Evolutionary conservation across 2,113 vertebrate genomes (phyloP).

Genomic region (Pleuronectes platessa): DNA sequence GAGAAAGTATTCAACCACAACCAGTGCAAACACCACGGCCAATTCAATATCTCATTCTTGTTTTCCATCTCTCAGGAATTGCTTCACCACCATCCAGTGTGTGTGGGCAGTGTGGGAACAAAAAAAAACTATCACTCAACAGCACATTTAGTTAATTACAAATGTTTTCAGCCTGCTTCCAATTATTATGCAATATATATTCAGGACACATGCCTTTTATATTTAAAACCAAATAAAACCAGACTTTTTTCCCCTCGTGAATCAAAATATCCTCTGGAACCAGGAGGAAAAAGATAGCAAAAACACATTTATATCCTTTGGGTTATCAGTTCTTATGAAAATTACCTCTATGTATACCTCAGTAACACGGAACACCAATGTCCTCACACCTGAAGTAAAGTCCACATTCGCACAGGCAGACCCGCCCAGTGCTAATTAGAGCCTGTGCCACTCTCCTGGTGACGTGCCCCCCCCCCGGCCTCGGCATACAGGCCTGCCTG

Average conservation of each 20-base stretch:
- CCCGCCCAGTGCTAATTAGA: slow-evolving; percentile 48
- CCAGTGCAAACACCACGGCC: background rate
- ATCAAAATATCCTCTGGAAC: background rate
- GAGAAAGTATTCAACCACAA: background rate
- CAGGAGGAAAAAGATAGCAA: background rate
- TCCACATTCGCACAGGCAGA: slow-evolving; percentile 46
- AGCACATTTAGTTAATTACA: background rate
- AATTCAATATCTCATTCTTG: background rate
- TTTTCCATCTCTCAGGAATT: background rate
- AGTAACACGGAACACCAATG: slow-evolving; percentile 26
- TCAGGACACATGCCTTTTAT: background rate
- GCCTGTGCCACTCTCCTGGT: slow-evolving; percentile 32
- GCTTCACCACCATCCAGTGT: background rate
- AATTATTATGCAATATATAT: background rate
- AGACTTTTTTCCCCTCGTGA: background rate
- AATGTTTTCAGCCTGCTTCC: background rate
- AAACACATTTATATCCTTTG: background rate
- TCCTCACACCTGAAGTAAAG: slow-evolving; percentile 58
- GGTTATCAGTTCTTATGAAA: background rate
- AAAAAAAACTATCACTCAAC: background rate
- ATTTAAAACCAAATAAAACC: slow-evolving; percentile 1
- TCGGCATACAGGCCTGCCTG: slow-evolving; percentile 52
- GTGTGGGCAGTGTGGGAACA: background rate
- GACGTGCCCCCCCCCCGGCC: slow-evolving; percentile 14
- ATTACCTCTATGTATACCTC: background rate